These are phyloP conservation scores for Sus scrofa DNA, from an alignment of 2,113 vertebrate species.

Conservation along the genomic window DNA sequence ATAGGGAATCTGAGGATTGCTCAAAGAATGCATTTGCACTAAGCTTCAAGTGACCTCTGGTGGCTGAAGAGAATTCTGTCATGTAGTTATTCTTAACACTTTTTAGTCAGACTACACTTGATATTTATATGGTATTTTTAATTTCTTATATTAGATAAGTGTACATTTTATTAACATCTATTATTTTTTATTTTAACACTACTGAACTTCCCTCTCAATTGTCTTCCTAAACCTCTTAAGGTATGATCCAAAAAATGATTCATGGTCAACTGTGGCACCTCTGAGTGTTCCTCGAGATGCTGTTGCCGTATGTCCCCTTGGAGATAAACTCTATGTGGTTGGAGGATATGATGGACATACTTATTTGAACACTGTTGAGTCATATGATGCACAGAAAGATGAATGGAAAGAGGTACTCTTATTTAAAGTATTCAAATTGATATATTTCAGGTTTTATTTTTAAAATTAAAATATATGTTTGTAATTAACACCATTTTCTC, in stretches of 20 bases:
- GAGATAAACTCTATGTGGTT: conserved; percentile 95
- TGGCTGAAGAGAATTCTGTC: background rate
- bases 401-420: conserved; percentile 96
- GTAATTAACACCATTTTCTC: background rate
- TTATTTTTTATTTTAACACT: conserved; percentile 34
- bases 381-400: conserved; percentile 96
- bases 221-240: conserved; percentile 82
- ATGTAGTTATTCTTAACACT: background rate
- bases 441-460: background rate
- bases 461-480: background rate
- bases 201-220: background rate
- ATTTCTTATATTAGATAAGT: background rate
- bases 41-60: conserved; percentile 31
- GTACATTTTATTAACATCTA: background rate
- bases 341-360: conserved; percentile 97
- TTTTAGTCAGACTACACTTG: background rate
- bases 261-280: conserved; percentile 96
- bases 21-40: background rate
- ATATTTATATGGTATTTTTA: conserved; percentile 13
- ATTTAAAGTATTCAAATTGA: conserved; percentile 5
- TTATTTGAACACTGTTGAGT: conserved; percentile 96
- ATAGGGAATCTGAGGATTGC: background rate
- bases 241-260: conserved; percentile 97
- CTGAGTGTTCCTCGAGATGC: conserved; percentile 95
- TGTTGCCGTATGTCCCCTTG: conserved; percentile 95